Evolutionary conservation across 2,113 vertebrate species (phyloP).

Genomic region (Ranitomeya variabilis): DNA sequence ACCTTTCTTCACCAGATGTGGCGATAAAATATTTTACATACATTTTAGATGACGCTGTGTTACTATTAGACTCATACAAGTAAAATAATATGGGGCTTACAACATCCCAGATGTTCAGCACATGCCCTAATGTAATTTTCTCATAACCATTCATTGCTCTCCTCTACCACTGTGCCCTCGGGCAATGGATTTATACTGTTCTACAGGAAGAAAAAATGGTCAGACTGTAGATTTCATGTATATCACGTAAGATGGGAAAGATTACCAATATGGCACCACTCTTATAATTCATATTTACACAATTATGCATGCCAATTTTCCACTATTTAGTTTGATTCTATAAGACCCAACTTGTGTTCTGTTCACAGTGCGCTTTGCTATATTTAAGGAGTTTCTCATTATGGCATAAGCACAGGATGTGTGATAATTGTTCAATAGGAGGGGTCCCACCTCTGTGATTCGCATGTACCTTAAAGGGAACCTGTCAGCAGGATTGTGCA

Average conservation of each 20-base stretch:
- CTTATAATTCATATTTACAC: background rate
- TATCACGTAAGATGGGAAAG: background rate
- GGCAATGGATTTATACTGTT: conserved; percentile 1
- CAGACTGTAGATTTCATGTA: background rate
- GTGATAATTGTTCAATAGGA: too few species aligned
- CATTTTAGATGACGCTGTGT: background rate
- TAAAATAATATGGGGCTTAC: background rate
- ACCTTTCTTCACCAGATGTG: background rate
- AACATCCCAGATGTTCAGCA: conserved; percentile 13
- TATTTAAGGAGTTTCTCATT: too few species aligned
- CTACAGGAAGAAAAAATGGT: background rate
- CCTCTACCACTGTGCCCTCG: background rate
- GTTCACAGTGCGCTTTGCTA: background rate
- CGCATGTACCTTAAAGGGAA: too few species aligned
- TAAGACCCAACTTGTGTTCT: background rate
- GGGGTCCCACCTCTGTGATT: too few species aligned
- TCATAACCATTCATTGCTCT: background rate
- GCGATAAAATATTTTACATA: conserved; percentile 3
- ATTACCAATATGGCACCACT: background rate
- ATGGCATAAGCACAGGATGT: too few species aligned
- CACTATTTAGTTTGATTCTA: background rate
- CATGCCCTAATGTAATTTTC: background rate
- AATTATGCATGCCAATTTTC: background rate
- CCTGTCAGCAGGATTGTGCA: too few species aligned
- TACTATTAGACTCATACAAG: background rate